Conservation (phyloP, 2,113 vertebrate species). For the Lophochroa leadbeateri region DNA sequence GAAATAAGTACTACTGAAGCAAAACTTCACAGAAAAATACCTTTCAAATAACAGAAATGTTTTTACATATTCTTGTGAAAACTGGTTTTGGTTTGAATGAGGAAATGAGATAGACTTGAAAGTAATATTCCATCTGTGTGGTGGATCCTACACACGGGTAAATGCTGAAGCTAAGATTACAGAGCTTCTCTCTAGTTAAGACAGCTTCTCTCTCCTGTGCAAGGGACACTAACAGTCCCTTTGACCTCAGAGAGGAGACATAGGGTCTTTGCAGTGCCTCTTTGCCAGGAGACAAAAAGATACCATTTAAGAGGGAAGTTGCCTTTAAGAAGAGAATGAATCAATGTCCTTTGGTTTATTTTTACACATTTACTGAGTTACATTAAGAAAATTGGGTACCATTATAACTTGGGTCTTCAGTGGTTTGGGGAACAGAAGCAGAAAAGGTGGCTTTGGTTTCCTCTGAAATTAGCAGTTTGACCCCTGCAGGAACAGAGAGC, state of each 20-base stretch:
- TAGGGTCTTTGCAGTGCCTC: background rate
- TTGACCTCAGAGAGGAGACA: background rate
- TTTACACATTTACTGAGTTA: background rate
- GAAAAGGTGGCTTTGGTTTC: background rate
- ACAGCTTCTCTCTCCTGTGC: background rate
- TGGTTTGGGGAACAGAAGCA: background rate
- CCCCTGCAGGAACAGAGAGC: accelerated
- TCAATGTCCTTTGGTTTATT: background rate
- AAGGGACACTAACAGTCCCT: background rate
- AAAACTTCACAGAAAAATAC: background rate
- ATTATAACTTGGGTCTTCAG: background rate
- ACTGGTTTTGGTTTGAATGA: background rate
- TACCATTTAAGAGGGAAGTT: background rate
- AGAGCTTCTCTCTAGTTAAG: background rate
- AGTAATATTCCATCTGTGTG: background rate
- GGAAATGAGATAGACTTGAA: background rate
- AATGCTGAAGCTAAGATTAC: background rate
- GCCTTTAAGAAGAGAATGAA: background rate
- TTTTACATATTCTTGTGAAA: background rate
- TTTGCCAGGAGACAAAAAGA: background rate
- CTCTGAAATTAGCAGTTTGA: background rate
- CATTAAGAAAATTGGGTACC: background rate
- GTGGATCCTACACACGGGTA: background rate
- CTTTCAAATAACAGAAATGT: background rate
- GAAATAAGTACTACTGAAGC: background rate